These are phyloP conservation scores for Iphiclides podalirius DNA, from an alignment of 2,888 invertebrate genomes.

Conservation along the genomic window DNA sequence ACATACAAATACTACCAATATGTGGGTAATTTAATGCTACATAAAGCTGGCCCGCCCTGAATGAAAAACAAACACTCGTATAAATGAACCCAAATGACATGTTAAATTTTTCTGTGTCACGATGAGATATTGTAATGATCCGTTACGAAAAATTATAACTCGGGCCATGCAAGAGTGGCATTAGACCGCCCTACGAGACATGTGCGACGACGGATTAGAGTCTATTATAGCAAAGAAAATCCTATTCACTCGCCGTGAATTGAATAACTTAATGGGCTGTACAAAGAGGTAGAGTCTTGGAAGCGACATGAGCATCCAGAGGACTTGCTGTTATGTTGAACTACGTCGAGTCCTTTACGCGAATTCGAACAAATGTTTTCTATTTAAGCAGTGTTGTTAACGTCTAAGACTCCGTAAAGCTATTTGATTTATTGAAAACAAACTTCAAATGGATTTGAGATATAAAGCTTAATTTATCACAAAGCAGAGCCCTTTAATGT, in stretches of 20 bases:
- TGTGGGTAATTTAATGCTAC: constrained; percentile 51
- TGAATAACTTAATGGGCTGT: constrained; percentile 70
- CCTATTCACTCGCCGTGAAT: constrained; percentile 66
- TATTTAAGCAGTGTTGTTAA: too few species aligned
- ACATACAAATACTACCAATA: too few species aligned
- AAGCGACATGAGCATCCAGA: constrained; percentile 39
- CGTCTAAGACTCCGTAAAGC: too few species aligned
- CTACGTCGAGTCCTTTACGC: too few species aligned
- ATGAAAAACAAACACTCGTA: constrained; percentile 75
- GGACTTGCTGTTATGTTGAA: too few species aligned
- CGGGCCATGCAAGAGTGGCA: constrained; percentile 66
- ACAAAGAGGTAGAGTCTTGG: constrained; percentile 40
- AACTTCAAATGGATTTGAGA: too few species aligned
- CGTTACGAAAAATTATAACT: constrained; percentile 75
- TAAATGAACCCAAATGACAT: constrained; percentile 74
- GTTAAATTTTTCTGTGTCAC: constrained; percentile 78
- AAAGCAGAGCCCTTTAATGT: too few species aligned
- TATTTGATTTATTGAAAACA: too few species aligned
- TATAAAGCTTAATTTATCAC: too few species aligned
- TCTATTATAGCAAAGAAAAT: constrained; percentile 65
- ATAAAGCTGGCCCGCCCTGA: constrained; percentile 64
- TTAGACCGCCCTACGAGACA: constrained; percentile 67
- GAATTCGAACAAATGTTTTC: too few species aligned
- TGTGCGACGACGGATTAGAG: constrained; percentile 64
- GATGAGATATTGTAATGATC: constrained; percentile 77